These are phyloP conservation scores for Allophyes oxyacanthae DNA, from an alignment of 2,888 invertebrate genomes.

Conservation along the genomic window DNA sequence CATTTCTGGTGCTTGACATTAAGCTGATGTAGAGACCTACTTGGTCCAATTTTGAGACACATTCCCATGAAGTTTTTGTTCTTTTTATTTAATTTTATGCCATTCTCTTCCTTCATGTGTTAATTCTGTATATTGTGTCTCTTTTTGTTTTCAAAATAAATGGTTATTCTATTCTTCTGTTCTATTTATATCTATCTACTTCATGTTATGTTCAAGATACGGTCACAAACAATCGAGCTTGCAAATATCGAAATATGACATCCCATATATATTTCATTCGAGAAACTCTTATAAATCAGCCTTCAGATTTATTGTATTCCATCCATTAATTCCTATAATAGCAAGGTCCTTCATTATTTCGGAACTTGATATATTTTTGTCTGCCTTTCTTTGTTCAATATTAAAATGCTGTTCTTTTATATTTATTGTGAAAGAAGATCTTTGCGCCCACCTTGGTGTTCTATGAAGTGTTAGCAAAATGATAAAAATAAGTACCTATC, in stretches of 20 bases:
- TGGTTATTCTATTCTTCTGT: neutral
- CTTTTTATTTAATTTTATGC: too few relatives aligned
- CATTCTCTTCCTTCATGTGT: too few relatives aligned
- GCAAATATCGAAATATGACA: slow-evolving; percentile 17
- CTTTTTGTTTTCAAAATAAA: slow-evolving; percentile 24
- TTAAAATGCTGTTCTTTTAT: slow-evolving; percentile 23
- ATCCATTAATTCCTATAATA: slow-evolving; percentile 51
- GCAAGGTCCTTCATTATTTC: slow-evolving; percentile 54
- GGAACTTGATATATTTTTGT: slow-evolving; percentile 48
- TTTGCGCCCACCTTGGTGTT: neutral
- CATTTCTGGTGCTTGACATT: too few relatives aligned
- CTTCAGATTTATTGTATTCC: slow-evolving; percentile 53
- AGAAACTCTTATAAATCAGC: slow-evolving; percentile 42
- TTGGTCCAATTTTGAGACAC: too few relatives aligned
- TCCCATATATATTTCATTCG: slow-evolving; percentile 29
- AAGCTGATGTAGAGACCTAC: too few relatives aligned
- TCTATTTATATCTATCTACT: neutral
- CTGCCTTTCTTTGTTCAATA: slow-evolving; percentile 23
- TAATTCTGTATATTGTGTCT: too few relatives aligned
- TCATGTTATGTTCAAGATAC: slow-evolving; percentile 15
- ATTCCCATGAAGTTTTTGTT: too few relatives aligned
- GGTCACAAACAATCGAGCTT: slow-evolving; percentile 31
- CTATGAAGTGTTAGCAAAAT: too few relatives aligned
- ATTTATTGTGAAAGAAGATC: slow-evolving; percentile 5
- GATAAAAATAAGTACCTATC: too few relatives aligned